phyloP scores from a whole-genome alignment of 2,888 invertebrate genomes.

The Petrolisthes cinctipes region DNA sequence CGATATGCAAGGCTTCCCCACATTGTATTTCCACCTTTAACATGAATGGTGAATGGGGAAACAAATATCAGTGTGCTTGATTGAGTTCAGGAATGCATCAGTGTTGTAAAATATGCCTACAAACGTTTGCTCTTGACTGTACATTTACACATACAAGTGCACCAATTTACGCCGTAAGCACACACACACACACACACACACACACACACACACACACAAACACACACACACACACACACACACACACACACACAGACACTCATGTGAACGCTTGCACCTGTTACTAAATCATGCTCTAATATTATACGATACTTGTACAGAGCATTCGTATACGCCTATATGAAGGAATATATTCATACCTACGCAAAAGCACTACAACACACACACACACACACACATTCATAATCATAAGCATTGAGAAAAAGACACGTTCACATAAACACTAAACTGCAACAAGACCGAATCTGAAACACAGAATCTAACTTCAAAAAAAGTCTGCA shows the following conservation, averaged over 20 bases:
- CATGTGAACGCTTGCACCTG: too few species aligned
- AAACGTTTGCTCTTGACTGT: too few species aligned
- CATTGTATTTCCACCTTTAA: neutral
- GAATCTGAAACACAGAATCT: too few species aligned
- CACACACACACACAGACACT: neutral
- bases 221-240: neutral
- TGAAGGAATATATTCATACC: neutral
- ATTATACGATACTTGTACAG: too few species aligned
- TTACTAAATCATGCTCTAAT: too few species aligned
- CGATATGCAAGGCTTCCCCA: neutral
- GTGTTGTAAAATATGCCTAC: too few species aligned
- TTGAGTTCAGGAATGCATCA: too few species aligned
- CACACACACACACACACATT: neutral
- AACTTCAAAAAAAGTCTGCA: neutral
- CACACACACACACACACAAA: conserved; percentile 12
- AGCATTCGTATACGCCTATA: neutral
- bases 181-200: neutral
- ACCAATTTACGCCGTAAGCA: neutral
- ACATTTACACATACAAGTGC: too few species aligned
- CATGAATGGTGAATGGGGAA: too few species aligned
- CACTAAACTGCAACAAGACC: too few species aligned
- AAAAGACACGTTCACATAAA: neutral
- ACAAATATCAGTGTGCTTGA: too few species aligned
- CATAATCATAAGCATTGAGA: neutral
- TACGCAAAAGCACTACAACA: neutral